Evolutionary conservation across 2,113 vertebrate genomes (phyloP), one percentile per base, ranked within the genome.

Genomic region (Pangasianodon gigas): DNA sequence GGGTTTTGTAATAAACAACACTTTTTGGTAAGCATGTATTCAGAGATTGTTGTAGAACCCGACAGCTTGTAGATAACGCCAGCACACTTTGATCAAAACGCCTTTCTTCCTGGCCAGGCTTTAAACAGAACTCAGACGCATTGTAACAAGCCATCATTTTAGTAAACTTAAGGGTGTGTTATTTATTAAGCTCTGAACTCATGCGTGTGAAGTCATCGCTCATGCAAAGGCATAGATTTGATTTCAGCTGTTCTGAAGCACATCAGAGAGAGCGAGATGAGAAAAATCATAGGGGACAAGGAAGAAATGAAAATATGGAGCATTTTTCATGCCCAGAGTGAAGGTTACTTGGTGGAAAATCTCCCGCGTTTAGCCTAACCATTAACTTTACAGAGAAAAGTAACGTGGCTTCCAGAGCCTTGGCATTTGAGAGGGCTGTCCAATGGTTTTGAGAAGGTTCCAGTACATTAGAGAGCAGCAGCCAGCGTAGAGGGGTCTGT

Each of bases 321-420:
- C 24, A 26, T 52, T 90, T 89, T 91, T 83, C 54, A 89, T 91
- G 88, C 90, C 89, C 75, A 69, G 88, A 88, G 85, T 92, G 90
- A 92, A 26, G 90, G 90, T 85, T 91, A 90, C 87, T 93, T 93
- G 92, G 91, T 89, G 67, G 89, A 91, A 92, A 93, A 91, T 90
- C 69, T 87, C 54, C 44, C 3, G 69, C 56, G 41, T 92, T 92
- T 89, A 91, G 88, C 89, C 82, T 87, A 71, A 90, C 87, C 84
- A 90, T 92, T 91, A 89, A 89, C 46, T 89, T 86, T 92, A 83
- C 84, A 54, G 85, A 90, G 89, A 71, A 69, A 80, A 89, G 83
- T 89, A 92, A 91, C 88, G 88, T 85, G 67, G 69, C 19, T 90
- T 90, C 69, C 58, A 90, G 87, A 82, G 52, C 83, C 84, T 81